Percentiles rank a stretch among this genome's conserved stretches.
Conservation (phyloP, 2,888 invertebrate genomes). For the Macrophya annulata region DNA sequence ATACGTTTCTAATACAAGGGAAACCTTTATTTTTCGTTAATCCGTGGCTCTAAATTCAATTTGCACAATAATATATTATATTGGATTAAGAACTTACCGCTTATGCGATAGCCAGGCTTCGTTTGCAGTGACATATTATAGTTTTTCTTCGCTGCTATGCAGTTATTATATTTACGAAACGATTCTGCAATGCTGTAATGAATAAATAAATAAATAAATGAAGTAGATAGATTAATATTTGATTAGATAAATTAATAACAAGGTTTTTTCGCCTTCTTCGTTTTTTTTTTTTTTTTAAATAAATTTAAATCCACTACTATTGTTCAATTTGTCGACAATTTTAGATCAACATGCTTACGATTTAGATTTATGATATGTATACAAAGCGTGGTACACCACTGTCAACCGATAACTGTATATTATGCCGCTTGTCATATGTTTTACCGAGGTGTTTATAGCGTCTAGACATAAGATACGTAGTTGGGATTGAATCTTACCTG, state of each 20-base stretch:
- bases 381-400: not conserved
- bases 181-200: not conserved
- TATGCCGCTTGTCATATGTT: not conserved
- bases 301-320: not conserved
- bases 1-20: not conserved
- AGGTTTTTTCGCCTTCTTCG: no score
- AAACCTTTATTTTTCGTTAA: constrained; percentile 19
- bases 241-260: not conserved
- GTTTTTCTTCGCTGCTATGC: not conserved
- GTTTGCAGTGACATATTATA: constrained; percentile 39
- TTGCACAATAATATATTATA: constrained; percentile 44
- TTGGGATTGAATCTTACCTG: constrained; percentile 5
- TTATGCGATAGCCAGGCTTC: constrained; percentile 47
- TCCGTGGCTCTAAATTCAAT: constrained; percentile 30
- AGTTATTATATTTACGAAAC: not conserved
- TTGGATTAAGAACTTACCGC: constrained; percentile 49
- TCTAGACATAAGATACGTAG: not conserved
- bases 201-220: not conserved
- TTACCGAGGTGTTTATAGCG: not conserved
- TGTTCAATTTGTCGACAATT: not conserved
- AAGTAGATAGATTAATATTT: not conserved
- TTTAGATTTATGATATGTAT: constrained; percentile 2
- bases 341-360: not conserved
- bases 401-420: not conserved
- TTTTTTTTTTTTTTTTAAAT: no score